Base-by-base conservation (phyloP, 2,797 vertebrate genomes). In the Pristis pectinata region DNA sequence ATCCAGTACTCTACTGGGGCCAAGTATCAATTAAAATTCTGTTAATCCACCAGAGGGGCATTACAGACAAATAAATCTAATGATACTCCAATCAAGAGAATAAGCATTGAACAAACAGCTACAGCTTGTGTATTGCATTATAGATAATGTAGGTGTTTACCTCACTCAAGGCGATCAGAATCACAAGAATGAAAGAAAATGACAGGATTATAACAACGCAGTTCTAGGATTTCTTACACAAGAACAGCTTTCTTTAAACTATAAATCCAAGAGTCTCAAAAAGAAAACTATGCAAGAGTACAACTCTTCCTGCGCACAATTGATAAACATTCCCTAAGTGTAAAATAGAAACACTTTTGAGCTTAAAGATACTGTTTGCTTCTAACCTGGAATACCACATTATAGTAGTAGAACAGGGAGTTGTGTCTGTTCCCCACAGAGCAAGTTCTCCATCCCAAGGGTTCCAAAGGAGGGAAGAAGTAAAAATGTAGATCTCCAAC, bases 21-120 rank as follows among this genome's bases (percentile, higher is more conserved):
- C n/a, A 41, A 53, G 67, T 53, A 34, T 74, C 34, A 49, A 93
- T 93, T 93, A 53, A 72, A 34, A 70, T 53, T 74, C 44, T 76
- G 24, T 19, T 93, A 93, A 70, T 2, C 24, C 41, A 59, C 59
- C 53, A 34, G 59, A 59, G 2, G 8, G 61, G 70, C 37, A 30
- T 41, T 44, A 27, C 37, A 93, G 91, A 93, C 91, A 93, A 93
- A 67, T 70, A 72, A 93, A 44, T 44, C 41, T 13, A 11, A 93
- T 17, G 15, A 19, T 34, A 53, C 67, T 53, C 11, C 70, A 94
- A 72, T 94, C 92, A 74, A 53, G 27, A 94, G 70, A 53, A 53
- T 22, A 76, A 30, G 11, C 44, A 74, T 24, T 76, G 70, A 44
- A 34, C 41, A 34, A 49, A 74, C 24, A 93, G 67, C 5, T 49